Base-by-base conservation (phyloP, 2,797 vertebrate species). In the Takifugu rubripes region DNA sequence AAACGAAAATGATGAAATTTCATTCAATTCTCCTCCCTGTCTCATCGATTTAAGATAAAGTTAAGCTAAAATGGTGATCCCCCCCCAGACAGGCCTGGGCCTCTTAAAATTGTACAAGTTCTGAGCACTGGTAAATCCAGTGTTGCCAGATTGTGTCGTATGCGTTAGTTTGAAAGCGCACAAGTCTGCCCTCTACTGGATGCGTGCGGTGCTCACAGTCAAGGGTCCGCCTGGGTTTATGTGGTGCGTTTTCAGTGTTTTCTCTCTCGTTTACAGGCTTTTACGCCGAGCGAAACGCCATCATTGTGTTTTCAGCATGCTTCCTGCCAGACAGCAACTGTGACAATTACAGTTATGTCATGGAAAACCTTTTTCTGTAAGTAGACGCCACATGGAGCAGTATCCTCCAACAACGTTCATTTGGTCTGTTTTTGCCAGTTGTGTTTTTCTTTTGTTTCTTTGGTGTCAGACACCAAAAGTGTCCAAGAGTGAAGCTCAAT, bases 361-460 rank as follows among this genome's bases (percentile, higher is more conserved):
- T 99, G 97, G 97, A 99, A 90, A 98, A 99, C 80, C 95, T 99
- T 87, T 99, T 99, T 78, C 87, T 99, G 97, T 99, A 81, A 96
- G 97, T 96, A 33, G 10, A 33, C 31, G 21, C 21, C 21, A 1
- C 21, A 21, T 21, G 21, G 21, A 21, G 21, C 21, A 21, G 21
- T 21, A 1, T 21, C 21, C 21, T 21, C 21, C 21, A 21, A 21
- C 21, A 21, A 21, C 21, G 21, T 21, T 21, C 21, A 21, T 21
- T 21, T 21, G 21, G 21, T 21, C 21, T 21, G 21, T 21, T 21
- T 1, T 21, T 21, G 21, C 21, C 1, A 21, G 21, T 21, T 21
- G 21, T 21, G 21, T 21, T 21, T 21, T 21, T 21, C 17, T 21
- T 21, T 21, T 21, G 21, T 21, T 21, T 21, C 21, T 21, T 21